Conservation (phyloP, 2,797 vertebrate species). For the Crypturellus tataupa region DNA sequence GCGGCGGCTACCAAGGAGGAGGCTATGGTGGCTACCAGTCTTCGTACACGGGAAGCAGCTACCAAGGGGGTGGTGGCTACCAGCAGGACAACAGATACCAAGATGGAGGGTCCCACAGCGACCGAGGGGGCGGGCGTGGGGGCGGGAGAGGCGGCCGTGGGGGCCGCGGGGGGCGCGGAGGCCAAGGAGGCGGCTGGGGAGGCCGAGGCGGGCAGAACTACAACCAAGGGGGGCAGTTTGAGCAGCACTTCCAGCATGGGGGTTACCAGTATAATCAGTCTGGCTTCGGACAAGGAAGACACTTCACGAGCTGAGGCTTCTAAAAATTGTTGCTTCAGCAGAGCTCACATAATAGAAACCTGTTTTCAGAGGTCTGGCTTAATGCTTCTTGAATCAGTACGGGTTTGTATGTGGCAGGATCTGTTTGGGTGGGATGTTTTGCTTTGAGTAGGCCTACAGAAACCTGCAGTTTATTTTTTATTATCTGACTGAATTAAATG, state of each 20-base stretch:
- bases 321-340: slow-evolving; percentile 72
- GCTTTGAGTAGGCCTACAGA: neutral
- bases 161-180: slow-evolving; percentile 82
- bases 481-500: slow-evolving; percentile 40
- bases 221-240: slow-evolving; percentile 96
- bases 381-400: slow-evolving; percentile 60
- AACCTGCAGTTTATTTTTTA: slow-evolving; percentile 14
- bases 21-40: slow-evolving; percentile 88
- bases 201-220: slow-evolving; percentile 92
- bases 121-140: slow-evolving; percentile 84
- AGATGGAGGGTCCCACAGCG: slow-evolving; percentile 84
- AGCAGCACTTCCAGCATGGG: slow-evolving; percentile 98
- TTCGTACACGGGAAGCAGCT: slow-evolving; percentile 85
- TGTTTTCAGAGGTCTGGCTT: slow-evolving; percentile 67
- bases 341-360: slow-evolving; percentile 84
- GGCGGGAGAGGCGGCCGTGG: slow-evolving; percentile 83
- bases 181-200: slow-evolving; percentile 91
- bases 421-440: slow-evolving; percentile 28
- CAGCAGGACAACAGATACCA: slow-evolving; percentile 86
- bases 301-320: slow-evolving; percentile 92
- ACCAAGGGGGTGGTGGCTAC: slow-evolving; percentile 82
- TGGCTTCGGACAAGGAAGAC: slow-evolving; percentile 94
- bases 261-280: slow-evolving; percentile 96
- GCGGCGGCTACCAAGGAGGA: slow-evolving; percentile 83
- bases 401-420: slow-evolving; percentile 44